Evolutionary conservation across 2,888 invertebrate species (phyloP).

Genomic region (Tuberolachnus salignus): DNA sequence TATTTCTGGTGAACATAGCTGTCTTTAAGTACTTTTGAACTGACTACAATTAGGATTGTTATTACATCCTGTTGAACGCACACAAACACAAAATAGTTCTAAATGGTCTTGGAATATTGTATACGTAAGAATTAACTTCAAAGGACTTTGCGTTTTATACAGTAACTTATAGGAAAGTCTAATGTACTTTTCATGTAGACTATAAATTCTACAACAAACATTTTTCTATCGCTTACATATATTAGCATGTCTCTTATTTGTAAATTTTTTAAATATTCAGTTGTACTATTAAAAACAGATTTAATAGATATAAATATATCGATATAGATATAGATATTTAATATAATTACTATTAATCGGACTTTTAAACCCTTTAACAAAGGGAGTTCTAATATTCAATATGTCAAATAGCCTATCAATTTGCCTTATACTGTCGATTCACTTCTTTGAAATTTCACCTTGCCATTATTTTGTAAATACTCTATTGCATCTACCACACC

Average conservation of each 20-base stretch:
- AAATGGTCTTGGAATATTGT: not conserved
- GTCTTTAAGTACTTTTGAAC: too few species aligned
- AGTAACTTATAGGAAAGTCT: not conserved
- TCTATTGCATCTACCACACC: slow-evolving; percentile 57
- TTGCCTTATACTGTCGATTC: slow-evolving; percentile 9
- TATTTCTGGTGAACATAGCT: too few species aligned
- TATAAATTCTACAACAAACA: slow-evolving; percentile 6
- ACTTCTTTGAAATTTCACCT: slow-evolving; percentile 4
- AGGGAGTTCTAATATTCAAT: slow-evolving; percentile 22
- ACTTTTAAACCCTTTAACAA: slow-evolving; percentile 21
- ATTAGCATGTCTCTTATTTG: not conserved
- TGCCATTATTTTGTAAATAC: slow-evolving; percentile 18
- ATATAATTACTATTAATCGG: not conserved
- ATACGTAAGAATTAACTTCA: not conserved
- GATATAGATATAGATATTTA: too few species aligned
- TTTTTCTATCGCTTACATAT: not conserved
- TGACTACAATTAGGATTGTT: not conserved
- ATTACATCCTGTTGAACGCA: slow-evolving; percentile 2
- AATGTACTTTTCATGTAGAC: not conserved
- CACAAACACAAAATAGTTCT: slow-evolving; percentile 1
- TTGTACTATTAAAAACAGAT: slow-evolving; percentile 1
- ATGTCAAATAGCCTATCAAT: slow-evolving; percentile 12
- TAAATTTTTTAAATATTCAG: not conserved
- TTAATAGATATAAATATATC: too few species aligned
- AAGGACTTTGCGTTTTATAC: not conserved